A percentile compares a stretch with the other conserved stretches of the same genome.
Conservation (phyloP, 2,113 vertebrate genomes). For the Elachura formosa region DNA sequence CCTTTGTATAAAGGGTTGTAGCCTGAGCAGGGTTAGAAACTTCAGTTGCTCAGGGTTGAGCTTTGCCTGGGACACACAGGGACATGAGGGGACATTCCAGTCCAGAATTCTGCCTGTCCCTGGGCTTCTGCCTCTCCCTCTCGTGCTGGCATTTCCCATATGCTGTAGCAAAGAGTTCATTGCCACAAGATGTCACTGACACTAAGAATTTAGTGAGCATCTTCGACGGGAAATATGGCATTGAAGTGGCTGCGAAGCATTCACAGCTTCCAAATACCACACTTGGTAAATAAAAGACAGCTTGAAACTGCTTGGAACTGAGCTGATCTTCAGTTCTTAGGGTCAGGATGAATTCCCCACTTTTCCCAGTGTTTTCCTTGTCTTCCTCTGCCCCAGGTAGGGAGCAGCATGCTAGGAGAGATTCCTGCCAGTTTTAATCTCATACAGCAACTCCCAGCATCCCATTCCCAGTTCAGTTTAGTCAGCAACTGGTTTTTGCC, state of each 20-base stretch:
- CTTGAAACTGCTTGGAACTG: background rate
- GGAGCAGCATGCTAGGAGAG: background rate
- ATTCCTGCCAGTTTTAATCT: background rate
- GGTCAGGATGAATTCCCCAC: background rate
- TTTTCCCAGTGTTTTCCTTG: background rate
- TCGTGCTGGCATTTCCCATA: background rate
- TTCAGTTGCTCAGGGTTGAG: background rate
- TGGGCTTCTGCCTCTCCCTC: background rate
- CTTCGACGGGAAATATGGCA: background rate
- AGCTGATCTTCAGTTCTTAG: background rate
- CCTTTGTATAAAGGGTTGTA: background rate
- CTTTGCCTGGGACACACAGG: background rate
- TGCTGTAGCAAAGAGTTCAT: conserved; percentile 22
- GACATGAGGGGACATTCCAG: background rate
- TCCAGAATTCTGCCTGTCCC: background rate
- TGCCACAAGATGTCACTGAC: conserved; percentile 66
- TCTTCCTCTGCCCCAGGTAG: background rate
- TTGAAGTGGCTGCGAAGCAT: background rate
- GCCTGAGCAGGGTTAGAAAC: background rate
- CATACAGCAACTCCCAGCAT: background rate
- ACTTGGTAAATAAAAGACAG: background rate
- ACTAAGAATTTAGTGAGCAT: conserved; percentile 42
- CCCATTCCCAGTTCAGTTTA: background rate
- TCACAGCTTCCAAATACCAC: background rate
- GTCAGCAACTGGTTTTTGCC: background rate